Conservation (phyloP, 1,140 invertebrate genomes). For the Phortica variegata region DNA sequence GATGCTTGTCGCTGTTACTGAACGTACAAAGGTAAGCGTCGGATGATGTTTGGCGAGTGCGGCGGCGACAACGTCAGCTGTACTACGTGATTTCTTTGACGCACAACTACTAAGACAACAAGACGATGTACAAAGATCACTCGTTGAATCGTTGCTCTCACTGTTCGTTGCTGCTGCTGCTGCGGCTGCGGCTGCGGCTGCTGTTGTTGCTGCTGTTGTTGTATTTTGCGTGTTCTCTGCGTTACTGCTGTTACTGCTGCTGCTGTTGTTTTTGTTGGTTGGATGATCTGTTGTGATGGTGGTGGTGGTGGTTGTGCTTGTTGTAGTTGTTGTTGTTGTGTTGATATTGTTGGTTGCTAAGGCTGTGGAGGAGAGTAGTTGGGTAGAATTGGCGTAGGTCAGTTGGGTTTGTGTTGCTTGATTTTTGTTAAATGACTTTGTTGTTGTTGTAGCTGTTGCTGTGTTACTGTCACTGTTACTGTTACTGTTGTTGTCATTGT, state of each 20-base stretch:
- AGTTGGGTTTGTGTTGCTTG: constrained; percentile 21
- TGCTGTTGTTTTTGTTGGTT: constrained; percentile 5
- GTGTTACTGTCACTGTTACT: neutral
- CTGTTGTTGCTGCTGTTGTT: constrained; percentile 8
- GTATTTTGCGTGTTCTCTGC: constrained; percentile 1
- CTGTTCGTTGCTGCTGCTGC: neutral
- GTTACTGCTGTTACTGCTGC: constrained; percentile 16
- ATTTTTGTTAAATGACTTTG: no score
- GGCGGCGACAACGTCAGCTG: constrained; percentile 12
- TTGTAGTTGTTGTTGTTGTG: neutral
- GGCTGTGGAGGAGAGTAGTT: constrained; percentile 29
- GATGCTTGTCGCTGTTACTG: constrained; percentile 52
- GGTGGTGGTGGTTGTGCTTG: neutral
- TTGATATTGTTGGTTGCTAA: constrained; percentile 5
- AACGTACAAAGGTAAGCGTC: constrained; percentile 32
- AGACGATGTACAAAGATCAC: no score
- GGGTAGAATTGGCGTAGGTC: constrained; percentile 16
- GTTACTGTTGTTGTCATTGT: constrained; percentile 4
- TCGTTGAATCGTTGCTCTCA: no score
- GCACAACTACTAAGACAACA: no score
- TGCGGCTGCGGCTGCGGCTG: constrained; percentile 11
- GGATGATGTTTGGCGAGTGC: constrained; percentile 29
- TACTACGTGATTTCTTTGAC: no score
- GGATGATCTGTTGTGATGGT: neutral
- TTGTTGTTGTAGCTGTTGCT: neutral